Percentiles rank a stretch among this genome's conserved stretches.
phyloP scores from a whole-genome alignment of 2,797 vertebrate species.

The Chiropotes sagulatus region DNA sequence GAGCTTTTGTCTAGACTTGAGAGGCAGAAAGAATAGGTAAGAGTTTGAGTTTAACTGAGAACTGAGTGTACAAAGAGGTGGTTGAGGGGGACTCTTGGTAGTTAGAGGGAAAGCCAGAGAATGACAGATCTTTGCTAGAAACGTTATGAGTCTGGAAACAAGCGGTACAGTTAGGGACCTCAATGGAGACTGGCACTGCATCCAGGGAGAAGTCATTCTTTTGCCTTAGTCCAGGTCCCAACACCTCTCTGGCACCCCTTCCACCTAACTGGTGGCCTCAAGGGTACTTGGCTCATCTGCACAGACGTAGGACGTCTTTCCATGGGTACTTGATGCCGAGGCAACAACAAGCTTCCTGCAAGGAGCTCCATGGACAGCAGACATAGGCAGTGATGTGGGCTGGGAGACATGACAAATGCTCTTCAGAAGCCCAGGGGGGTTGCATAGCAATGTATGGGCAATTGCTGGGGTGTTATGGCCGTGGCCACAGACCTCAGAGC shows the following conservation, averaged over 20 bases:
- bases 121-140: not conserved
- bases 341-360: not conserved
- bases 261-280: fast-evolving
- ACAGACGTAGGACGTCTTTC: fast-evolving
- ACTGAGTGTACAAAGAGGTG: fast-evolving
- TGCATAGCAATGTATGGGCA: fast-evolving
- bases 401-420: fast-evolving
- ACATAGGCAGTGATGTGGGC: fast-evolving
- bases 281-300: fast-evolving
- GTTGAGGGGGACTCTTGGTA: fast-evolving
- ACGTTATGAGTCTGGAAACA: not conserved
- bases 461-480: fast-evolving
- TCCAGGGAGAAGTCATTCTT: not conserved
- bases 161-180: fast-evolving
- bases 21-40: not conserved
- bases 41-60: not conserved
- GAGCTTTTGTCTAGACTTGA: not conserved
- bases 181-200: fast-evolving
- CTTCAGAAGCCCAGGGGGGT: fast-evolving
- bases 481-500: not conserved
- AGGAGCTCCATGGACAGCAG: fast-evolving
- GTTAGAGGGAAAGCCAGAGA: not conserved
- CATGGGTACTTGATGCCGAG: fast-evolving
- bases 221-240: not conserved
- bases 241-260: too few species aligned